Base-by-base conservation (phyloP, 2,797 vertebrate species). In the Sylvia borin region DNA sequence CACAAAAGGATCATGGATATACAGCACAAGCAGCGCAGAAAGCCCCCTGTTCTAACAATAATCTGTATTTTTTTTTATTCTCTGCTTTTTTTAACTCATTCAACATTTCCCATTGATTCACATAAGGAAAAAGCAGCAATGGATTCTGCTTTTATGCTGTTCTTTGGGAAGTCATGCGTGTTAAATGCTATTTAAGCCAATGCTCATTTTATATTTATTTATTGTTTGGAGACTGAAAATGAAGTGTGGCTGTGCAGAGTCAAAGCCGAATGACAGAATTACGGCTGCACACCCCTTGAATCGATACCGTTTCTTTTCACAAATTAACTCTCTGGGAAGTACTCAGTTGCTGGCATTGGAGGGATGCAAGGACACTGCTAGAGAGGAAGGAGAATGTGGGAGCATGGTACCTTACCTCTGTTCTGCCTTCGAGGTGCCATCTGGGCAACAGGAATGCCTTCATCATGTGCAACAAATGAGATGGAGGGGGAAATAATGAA, bases 1-100 rank as follows among this genome's bases (percentile, higher is more conserved):
- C 92, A 97, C 80, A 96, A 96, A 97, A 94, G 90, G 77, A 92
- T 92, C 86, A 71, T 2, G 65, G 94, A 88, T 92, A 92, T 64
- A 92, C 58, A 93, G 65, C 65, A 88, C 24, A 68, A 84, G 53
- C 6, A 1, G 22, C 13, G 64, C 74, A 83, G 48, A 81, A 91
- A 92, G 34, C 36, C 25, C 51, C n/a, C 61, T 74, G 40, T 94
- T 92, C 70, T 78, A 48, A 90, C 81, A 87, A 57, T 31, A 84
- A 26, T 85, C 34, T 93, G 42, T 55, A 15, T 40, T 90, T 95
- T 88, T 85, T 66, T 40, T 55, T 34, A 53, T 73, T 67, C 21
- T 43, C 42, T 79, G 64, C 38, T 88, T 86, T 92, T 93, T 62
- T 95, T 77, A 80, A 92, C 47, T 91, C 65, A 83, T 92, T 88